Percentiles rank a stretch among this genome's conserved stretches.
Evolutionary conservation across 2,797 vertebrate species (phyloP).

Genomic region (Coregonus suidteri): DNA sequence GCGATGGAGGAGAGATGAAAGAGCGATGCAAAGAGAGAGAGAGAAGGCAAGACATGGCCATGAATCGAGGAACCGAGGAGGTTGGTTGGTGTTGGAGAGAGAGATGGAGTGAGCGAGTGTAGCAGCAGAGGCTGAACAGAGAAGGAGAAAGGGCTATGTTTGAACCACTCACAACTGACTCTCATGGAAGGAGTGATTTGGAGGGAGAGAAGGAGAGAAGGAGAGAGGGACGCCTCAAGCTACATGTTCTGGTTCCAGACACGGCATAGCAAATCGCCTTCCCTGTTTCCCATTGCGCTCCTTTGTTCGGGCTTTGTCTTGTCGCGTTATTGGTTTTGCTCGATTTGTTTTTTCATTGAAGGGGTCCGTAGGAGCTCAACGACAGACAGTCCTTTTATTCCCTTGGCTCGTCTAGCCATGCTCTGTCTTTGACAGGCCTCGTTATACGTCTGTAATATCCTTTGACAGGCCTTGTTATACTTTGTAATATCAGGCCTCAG

Average conservation of each 20-base stretch:
- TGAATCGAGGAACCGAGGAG: background rate
- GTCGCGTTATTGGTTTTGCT: slow-evolving; percentile 60
- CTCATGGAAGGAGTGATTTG: slow-evolving; percentile 2
- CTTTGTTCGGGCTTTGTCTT: slow-evolving; percentile 54
- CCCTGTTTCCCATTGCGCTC: slow-evolving; percentile 38
- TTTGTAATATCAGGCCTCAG: too few species aligned
- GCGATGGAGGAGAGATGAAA: background rate
- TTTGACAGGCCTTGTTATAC: too few species aligned
- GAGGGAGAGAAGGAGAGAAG: background rate
- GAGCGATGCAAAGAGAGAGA: background rate
- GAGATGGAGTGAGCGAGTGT: slow-evolving; percentile 12
- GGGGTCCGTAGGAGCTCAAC: slow-evolving; percentile 20
- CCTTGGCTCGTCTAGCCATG: background rate
- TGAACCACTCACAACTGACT: slow-evolving; percentile 2
- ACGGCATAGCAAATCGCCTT: slow-evolving; percentile 59
- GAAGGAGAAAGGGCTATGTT: slow-evolving; percentile 17
- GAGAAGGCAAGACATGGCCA: slow-evolving; percentile 8
- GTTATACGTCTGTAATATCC: slow-evolving; percentile 41
- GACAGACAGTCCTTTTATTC: slow-evolving; percentile 43
- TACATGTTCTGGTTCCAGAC: slow-evolving; percentile 62
- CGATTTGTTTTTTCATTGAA: slow-evolving; percentile 56
- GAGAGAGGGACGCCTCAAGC: slow-evolving; percentile 42
- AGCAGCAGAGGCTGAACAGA: slow-evolving; percentile 33
- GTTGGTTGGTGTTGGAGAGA: slow-evolving; percentile 1
- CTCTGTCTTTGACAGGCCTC: slow-evolving; percentile 7